Evolutionary conservation across 2,797 vertebrate species (phyloP), one percentile per base, ranked within the genome.

Genomic region (Glyptemys insculpta): DNA sequence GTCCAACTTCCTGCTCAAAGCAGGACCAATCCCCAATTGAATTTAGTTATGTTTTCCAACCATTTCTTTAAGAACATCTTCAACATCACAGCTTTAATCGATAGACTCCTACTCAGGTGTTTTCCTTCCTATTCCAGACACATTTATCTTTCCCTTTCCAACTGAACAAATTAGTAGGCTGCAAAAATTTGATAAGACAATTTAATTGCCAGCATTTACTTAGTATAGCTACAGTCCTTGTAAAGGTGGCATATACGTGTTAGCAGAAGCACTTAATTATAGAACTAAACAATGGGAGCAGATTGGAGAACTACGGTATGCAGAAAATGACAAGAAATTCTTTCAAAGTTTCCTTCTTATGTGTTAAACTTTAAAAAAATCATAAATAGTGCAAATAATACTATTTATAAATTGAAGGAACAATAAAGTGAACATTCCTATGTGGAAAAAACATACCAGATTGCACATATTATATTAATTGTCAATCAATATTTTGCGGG

Each of bases 101-200:
- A 52, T 21, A 57, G 94, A 89, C 81, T 96, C 56, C 81, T 89
- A 79, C 93, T 91, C 83, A 86, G 92, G 54, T 87, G 54, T 92
- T 94, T 93, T 92, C 79, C 83, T 93, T 6, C 86, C 91, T 94
- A 84, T 92, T 12, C 96, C 95, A 96, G 95, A 97, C 95, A 95
- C 93, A 59, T 50, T 96, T 95, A 97, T 97, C 96, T 97, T 95
- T 96, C 97, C 90, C 87, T 93, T 54, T 91, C 94, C 90, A 97
- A 89, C 81, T 95, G 95, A 98, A 96, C 93, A 97, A 96, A 74
- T 95, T 98, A 96, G 97, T 97, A 97, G 96, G 92, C 97, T 98
- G 97, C 1, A 88, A 90, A 97, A 97, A 98, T 96, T 95, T 97
- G 97, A 97, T 98, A 98, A 98, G 94, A 96, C 95, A 97, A 94